A percentile compares a stretch with the other conserved stretches of the same genome.
Evolutionary conservation across 2,797 vertebrate species (phyloP).

Genomic region (Thalassophryne amazonica): DNA sequence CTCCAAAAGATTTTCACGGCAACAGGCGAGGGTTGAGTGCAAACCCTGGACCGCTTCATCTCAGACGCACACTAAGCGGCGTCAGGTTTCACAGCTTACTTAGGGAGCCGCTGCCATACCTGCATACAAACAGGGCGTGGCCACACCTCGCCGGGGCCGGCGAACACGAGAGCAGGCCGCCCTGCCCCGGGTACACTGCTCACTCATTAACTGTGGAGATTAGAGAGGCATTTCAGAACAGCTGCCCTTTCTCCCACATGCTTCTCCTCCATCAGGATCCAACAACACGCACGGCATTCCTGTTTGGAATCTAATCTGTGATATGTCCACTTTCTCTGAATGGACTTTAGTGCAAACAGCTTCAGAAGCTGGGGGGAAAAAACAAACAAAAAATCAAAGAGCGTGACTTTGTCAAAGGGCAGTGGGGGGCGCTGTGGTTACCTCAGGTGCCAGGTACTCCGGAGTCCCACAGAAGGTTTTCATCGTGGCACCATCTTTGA

Average conservation of each 20-base stretch:
- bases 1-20: conserved; percentile 67
- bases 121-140: conserved; percentile 61
- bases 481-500: conserved; percentile 96
- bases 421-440: conserved; percentile 40
- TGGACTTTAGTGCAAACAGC: no score
- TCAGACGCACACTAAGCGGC: conserved; percentile 21
- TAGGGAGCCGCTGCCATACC: conserved; percentile 73
- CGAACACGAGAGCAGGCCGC: conserved; percentile 49
- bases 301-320: conserved; percentile 8
- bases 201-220: conserved; percentile 68
- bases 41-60: conserved; percentile 30
- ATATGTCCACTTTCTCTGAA: no score
- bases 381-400: no score
- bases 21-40: conserved; percentile 39
- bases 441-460: conserved; percentile 97
- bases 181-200: conserved; percentile 52
- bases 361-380: no score
- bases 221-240: conserved; percentile 67
- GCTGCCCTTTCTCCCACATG: conserved; percentile 59
- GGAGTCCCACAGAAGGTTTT: conserved; percentile 97
- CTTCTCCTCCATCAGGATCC: conserved; percentile 38
- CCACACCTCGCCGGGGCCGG: conserved; percentile 52
- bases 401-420: no score
- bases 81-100: conserved; percentile 61
- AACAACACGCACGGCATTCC: conserved; percentile 29